These are phyloP conservation scores for Drosophila kanapiae DNA, from an alignment of 1,140 invertebrate genomes.

Conservation along the genomic window DNA sequence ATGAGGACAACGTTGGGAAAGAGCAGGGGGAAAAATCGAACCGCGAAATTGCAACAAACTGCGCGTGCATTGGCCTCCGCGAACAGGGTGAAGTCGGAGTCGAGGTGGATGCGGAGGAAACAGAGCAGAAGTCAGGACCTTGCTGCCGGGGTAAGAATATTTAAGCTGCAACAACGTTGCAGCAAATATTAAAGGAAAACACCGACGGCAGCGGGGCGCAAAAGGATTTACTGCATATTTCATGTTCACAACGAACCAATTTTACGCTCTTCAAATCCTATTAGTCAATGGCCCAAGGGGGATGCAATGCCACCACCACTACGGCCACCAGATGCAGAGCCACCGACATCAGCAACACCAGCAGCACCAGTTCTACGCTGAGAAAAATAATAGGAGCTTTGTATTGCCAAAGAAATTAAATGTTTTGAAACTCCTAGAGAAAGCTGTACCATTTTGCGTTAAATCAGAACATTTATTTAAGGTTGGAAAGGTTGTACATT, in stretches of 20 bases:
- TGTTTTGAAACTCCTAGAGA: too few relatives aligned
- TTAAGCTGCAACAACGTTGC: constrained; percentile 77
- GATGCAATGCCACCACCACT: constrained; percentile 51
- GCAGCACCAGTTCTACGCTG: background rate
- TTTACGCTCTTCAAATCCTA: constrained; percentile 86
- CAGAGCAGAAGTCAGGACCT: constrained; percentile 75
- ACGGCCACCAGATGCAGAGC: constrained; percentile 21
- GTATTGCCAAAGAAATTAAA: too few relatives aligned
- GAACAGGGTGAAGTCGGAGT: background rate
- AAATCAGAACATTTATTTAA: too few relatives aligned
- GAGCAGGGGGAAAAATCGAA: constrained; percentile 62
- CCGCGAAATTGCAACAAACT: constrained; percentile 83
- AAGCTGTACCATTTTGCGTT: too few relatives aligned
- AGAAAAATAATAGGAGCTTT: background rate
- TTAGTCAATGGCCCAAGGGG: constrained; percentile 85
- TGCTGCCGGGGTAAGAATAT: constrained; percentile 70
- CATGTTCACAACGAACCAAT: constrained; percentile 86
- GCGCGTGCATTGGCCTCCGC: constrained; percentile 75
- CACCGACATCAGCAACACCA: constrained; percentile 33
- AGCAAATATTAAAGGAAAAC: constrained; percentile 82
- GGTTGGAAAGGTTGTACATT: too few relatives aligned
- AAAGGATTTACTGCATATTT: constrained; percentile 86
- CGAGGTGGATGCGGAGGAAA: constrained; percentile 2
- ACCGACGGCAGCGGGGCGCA: constrained; percentile 60
- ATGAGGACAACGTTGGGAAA: background rate